These are phyloP conservation scores for Amphiura filiformis DNA, from an alignment of 35 echinoderm and acorn worm genomes.

Conservation along the genomic window DNA sequence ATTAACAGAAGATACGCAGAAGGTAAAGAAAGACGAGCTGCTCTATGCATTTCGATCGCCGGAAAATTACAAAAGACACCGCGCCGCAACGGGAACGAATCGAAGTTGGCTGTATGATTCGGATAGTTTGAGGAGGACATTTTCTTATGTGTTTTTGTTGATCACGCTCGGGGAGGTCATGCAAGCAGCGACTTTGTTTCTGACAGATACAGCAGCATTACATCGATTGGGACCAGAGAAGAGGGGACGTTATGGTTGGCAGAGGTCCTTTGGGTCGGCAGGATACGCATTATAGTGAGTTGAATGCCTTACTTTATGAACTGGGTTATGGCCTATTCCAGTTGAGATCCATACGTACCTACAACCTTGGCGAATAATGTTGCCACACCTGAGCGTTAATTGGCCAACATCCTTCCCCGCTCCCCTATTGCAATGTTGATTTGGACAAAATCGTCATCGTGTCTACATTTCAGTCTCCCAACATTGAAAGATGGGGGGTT, in stretches of 20 bases:
- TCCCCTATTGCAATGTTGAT: too few relatives aligned
- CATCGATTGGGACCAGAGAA: slow-evolving; percentile 21
- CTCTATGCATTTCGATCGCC: background rate
- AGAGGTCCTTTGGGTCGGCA: slow-evolving; percentile 45
- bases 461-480: too few relatives aligned
- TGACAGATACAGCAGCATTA: slow-evolving; percentile 49
- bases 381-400: too few relatives aligned
- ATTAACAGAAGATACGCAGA: background rate
- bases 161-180: slow-evolving; percentile 38
- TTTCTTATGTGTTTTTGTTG: slow-evolving; percentile 30
- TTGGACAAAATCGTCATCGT: too few relatives aligned
- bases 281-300: slow-evolving; percentile 57
- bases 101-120: slow-evolving; percentile 34
- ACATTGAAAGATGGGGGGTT: too few relatives aligned
- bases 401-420: too few relatives aligned
- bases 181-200: slow-evolving; percentile 14
- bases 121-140: slow-evolving; percentile 17
- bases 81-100: background rate
- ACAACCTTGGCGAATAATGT: too few relatives aligned
- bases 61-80: background rate
- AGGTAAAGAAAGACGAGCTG: background rate
- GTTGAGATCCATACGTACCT: too few relatives aligned
- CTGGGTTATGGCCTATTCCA: too few relatives aligned
- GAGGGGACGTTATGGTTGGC: slow-evolving; percentile 44
- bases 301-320: too few relatives aligned